A percentile compares a stretch with the other conserved stretches of the same genome.
Conservation (phyloP, 2,113 vertebrate genomes). For the Clarias gariepinus region DNA sequence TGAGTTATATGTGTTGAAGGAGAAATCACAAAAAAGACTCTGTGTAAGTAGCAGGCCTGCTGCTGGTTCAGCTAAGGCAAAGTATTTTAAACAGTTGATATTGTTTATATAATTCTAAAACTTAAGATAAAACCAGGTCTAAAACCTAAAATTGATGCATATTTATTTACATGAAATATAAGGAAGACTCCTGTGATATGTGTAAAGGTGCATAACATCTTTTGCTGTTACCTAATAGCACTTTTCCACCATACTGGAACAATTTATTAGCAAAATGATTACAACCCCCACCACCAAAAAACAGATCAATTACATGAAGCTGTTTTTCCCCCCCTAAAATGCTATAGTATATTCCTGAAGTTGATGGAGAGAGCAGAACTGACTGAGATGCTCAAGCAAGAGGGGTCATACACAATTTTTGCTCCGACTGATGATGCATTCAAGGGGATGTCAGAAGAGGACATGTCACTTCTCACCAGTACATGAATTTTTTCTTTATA, state of each 20-base stretch:
- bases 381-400: conserved; percentile 79
- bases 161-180: not conserved
- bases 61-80: not conserved
- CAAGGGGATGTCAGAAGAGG: conserved; percentile 75
- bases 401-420: conserved; percentile 90
- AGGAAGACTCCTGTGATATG: not conserved
- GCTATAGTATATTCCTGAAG: conserved; percentile 81
- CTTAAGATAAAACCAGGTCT: not conserved
- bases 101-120: not conserved
- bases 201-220: not conserved
- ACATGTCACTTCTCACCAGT: conserved; percentile 82
- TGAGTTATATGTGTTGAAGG: not conserved
- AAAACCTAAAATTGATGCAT: not conserved
- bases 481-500: conserved; percentile 49
- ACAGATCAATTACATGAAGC: too few relatives aligned
- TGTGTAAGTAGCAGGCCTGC: not conserved
- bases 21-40: not conserved
- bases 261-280: not conserved
- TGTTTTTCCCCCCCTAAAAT: not conserved
- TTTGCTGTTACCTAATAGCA: not conserved
- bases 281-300: too few relatives aligned
- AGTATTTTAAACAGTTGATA: not conserved
- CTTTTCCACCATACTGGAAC: not conserved
- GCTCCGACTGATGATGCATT: conserved; percentile 93
- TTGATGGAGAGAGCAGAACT: conserved; percentile 87